A percentile compares a stretch with the other conserved stretches of the same genome.
phyloP scores from a whole-genome alignment of 35 echinoderm and acorn worm genomes.

The Apostichopus californicus region DNA sequence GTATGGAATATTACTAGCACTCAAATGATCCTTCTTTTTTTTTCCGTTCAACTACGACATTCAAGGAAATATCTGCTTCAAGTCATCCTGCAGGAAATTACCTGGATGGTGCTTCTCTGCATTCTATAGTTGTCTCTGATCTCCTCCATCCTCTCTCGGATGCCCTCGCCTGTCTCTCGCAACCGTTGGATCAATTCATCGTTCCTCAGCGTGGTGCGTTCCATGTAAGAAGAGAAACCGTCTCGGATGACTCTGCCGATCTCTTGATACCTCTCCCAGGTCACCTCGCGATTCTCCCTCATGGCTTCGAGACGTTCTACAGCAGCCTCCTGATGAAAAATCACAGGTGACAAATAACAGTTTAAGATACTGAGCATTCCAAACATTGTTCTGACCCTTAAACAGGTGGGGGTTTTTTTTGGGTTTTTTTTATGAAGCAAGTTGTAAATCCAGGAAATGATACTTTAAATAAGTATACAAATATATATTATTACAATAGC shows the following conservation, averaged over 20 bases:
- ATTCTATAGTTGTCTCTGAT: constrained; percentile 11
- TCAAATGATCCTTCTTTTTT: no score
- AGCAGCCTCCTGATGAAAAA: neutral
- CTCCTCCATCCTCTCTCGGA: neutral
- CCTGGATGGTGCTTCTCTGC: neutral
- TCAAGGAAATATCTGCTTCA: no score
- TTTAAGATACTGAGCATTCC: neutral
- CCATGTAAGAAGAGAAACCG: neutral
- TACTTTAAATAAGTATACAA: no score
- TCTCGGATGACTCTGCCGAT: neutral
- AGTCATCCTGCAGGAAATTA: neutral
- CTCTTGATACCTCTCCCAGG: neutral
- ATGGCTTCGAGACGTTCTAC: neutral
- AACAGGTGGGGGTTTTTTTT: no score
- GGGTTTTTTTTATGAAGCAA: no score
- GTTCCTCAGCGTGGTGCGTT: neutral
- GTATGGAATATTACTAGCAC: no score
- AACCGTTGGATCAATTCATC: neutral
- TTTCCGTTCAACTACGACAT: no score
- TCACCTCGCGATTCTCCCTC: neutral
- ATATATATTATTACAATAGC: no score
- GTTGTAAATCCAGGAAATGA: no score
- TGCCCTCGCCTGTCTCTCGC: neutral
- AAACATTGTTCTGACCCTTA: neutral
- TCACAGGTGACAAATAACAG: no score